These are phyloP conservation scores for Rhinolophus ferrumequinum DNA, from an alignment of 2,113 vertebrate species.

Conservation along the genomic window DNA sequence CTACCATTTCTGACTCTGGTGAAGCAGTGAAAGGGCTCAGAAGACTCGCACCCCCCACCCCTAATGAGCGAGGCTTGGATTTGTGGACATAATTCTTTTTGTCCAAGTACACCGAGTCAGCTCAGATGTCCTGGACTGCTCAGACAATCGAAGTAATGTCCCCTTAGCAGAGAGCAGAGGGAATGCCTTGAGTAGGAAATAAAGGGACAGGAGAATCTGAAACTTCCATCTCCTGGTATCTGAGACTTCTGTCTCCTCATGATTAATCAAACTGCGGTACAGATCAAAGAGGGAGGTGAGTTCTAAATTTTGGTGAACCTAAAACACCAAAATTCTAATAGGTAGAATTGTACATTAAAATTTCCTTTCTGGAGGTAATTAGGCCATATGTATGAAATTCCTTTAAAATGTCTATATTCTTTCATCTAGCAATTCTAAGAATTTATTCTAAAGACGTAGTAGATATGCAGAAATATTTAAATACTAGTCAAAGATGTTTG, in stretches of 20 bases:
- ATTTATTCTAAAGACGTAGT: not conserved
- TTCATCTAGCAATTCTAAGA: slow-evolving; percentile 24
- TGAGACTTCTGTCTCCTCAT: not conserved
- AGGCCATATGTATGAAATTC: not conserved
- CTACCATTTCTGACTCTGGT: not conserved
- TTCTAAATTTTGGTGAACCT: not conserved
- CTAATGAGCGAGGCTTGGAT: not conserved
- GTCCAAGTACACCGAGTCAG: not conserved
- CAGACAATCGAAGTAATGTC: not conserved
- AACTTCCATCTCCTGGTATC: not conserved
- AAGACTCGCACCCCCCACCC: not conserved
- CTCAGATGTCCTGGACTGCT: not conserved
- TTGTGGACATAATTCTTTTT: not conserved
- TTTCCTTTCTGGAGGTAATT: not conserved
- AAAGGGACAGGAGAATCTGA: not conserved
- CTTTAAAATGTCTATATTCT: slow-evolving; percentile 4
- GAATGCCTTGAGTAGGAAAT: not conserved
- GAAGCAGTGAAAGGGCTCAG: not conserved
- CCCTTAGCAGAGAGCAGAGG: not conserved
- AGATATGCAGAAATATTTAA: not conserved
- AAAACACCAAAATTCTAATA: not conserved
- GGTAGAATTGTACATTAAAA: not conserved
- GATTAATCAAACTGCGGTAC: not conserved
- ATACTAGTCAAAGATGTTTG: not conserved
- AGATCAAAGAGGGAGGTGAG: not conserved